Evolutionary conservation across 2,888 invertebrate genomes (phyloP), one percentile per base, ranked within the genome.

Genomic region (Phaonia tiefii): DNA sequence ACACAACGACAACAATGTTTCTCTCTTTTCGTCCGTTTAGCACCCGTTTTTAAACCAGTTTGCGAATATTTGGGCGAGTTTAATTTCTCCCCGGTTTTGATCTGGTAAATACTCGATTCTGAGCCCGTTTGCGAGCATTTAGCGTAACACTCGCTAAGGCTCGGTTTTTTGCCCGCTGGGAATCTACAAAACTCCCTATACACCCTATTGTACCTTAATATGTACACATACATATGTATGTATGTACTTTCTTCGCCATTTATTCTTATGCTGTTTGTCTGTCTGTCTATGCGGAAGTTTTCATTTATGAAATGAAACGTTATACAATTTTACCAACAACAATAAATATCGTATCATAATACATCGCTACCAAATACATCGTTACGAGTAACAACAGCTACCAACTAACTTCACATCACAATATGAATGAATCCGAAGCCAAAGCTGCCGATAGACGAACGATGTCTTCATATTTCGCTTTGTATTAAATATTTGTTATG

Each of bases 201-300:
- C n/a, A n/a, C n/a, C n/a, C n/a, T n/a, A n/a, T n/a, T n/a, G n/a
- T n/a, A n/a, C n/a, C n/a, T n/a, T n/a, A n/a, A n/a, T n/a, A n/a
- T n/a, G n/a, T n/a, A n/a, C n/a, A n/a, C n/a, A n/a, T 20, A 31
- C 10, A 39, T 20, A 15, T 26, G 25, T 13, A 25, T 67, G 37
- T 51, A 15, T 56, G 25, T 56, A 26, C 13, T 3, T 5, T 58
- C 15, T n/a, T 25, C 7, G 39, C n/a, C 13, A 17, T 56, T 71
- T 71, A 65, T 54, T 49, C 20, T 65, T 60, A 22, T 54, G 25
- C 44, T 5, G 46, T 31, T 8, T 31, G 31, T 31, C 17, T n/a
- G 56, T 65, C 37, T 58, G 67, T 67, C 17, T 51, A 49, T 80
- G 80, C 80, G 80, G 80, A 80, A 77, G 80, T 80, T 77, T 70